Evolutionary conservation across 2,797 vertebrate species (phyloP).

Genomic region (Sparidentex hasta): DNA sequence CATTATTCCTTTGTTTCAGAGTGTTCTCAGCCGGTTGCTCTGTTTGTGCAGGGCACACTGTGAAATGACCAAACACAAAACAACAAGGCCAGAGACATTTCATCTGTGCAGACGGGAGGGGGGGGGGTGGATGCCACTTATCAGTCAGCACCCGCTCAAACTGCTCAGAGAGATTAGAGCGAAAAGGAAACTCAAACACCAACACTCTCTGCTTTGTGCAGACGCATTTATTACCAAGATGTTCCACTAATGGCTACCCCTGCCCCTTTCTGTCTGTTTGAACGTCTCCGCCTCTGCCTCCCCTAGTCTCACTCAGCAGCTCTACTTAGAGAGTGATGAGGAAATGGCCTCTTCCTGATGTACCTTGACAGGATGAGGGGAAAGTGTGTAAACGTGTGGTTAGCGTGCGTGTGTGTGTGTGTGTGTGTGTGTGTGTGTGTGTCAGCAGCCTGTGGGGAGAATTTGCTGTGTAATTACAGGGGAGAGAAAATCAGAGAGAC

Average conservation of each 20-base stretch:
- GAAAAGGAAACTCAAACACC: constrained; percentile 71
- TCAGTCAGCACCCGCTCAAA: constrained; percentile 48
- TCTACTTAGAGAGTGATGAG: constrained; percentile 61
- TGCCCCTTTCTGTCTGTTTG: constrained; percentile 57
- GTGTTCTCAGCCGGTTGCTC: constrained; percentile 35
- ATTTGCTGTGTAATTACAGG: constrained; percentile 79
- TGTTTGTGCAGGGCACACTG: constrained; percentile 47
- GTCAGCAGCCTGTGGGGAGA: constrained; percentile 66
- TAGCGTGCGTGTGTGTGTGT: constrained; percentile 6
- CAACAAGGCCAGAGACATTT: constrained; percentile 33
- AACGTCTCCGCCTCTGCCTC: constrained; percentile 58
- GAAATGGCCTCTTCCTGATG: constrained; percentile 67
- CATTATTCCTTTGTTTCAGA: constrained; percentile 36
- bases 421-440: constrained; percentile 4
- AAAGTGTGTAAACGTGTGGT: constrained; percentile 58
- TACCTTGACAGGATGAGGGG: constrained; percentile 68
- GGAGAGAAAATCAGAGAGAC: constrained; percentile 63
- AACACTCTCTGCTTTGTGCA: constrained; percentile 56
- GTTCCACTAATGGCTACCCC: constrained; percentile 73
- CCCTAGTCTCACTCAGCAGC: constrained; percentile 62
- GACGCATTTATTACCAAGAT: constrained; percentile 66
- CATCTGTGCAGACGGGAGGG: constrained; percentile 22
- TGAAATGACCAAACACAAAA: constrained; percentile 48
- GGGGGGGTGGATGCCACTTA: constrained; percentile 54
- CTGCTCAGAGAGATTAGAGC: constrained; percentile 52